A percentile compares a stretch with the other conserved stretches of the same genome.
Conservation (phyloP, 1,140 invertebrate genomes). For the Onthophagus taurus region DNA sequence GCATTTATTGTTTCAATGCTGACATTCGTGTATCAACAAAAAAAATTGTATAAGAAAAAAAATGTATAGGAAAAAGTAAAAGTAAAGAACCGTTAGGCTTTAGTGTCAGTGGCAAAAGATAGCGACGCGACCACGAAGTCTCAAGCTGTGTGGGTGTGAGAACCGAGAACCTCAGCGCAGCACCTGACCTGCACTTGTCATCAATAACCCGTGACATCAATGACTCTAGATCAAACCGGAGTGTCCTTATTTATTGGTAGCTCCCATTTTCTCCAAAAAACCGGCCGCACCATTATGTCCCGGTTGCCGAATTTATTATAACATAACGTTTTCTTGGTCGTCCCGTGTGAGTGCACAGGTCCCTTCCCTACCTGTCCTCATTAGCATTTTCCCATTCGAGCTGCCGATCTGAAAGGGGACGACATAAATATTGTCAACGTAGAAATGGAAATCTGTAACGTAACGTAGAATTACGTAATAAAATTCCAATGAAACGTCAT, state of each 20-base stretch:
- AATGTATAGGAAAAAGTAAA: too few relatives aligned
- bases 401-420: too few relatives aligned
- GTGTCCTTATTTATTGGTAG: constrained; percentile 23
- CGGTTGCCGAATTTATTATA: constrained; percentile 13
- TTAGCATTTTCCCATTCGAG: constrained; percentile 5
- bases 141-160: constrained; percentile 23
- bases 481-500: neutral
- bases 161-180: constrained; percentile 13
- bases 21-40: too few relatives aligned
- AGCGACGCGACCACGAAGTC: too few relatives aligned
- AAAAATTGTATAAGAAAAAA: too few relatives aligned
- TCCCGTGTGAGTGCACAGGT: neutral
- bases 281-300: neutral
- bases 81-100: too few relatives aligned
- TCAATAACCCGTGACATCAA: constrained; percentile 32
- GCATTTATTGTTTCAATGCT: too few relatives aligned
- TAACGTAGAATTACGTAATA: neutral
- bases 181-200: constrained; percentile 30
- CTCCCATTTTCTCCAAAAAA: neutral
- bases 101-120: too few relatives aligned
- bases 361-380: constrained; percentile 2
- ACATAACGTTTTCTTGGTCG: constrained; percentile 1
- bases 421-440: too few relatives aligned
- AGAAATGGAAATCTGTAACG: too few relatives aligned
- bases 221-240: constrained; percentile 27